phyloP scores from a whole-genome alignment of 2,797 vertebrate species.

The Pantherophis alleghaniensis region DNA sequence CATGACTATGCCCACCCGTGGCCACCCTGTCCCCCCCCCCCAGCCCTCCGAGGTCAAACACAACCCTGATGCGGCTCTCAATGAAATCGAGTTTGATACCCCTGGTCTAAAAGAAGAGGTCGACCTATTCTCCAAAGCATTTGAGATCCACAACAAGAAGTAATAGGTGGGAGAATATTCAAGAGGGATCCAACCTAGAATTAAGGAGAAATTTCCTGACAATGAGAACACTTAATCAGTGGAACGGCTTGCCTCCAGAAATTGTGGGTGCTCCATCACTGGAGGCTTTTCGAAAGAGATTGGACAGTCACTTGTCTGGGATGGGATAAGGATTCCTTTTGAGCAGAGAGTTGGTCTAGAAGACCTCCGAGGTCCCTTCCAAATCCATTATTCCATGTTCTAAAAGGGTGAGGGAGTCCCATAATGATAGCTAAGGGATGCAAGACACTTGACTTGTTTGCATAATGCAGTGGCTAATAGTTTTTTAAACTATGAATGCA shows the following conservation, averaged over 20 bases:
- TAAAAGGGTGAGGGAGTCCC: not conserved
- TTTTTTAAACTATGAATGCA: not conserved
- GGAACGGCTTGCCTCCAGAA: not conserved
- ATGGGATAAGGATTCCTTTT: not conserved
- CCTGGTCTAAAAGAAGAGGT: not conserved
- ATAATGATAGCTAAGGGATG: not conserved
- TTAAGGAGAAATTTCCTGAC: not conserved
- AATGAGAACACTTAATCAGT: no score
- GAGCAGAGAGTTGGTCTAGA: not conserved
- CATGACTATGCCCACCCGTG: no score
- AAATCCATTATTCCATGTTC: not conserved
- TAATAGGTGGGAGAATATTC: not conserved
- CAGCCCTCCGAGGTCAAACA: no score
- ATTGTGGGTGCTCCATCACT: not conserved
- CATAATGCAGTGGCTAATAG: not conserved
- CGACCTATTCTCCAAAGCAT: not conserved
- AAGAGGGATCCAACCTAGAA: not conserved
- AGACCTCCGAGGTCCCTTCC: not conserved
- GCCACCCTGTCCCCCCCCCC: no score
- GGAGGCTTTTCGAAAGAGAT: not conserved
- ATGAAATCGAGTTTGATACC: no score
- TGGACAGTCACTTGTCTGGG: not conserved
- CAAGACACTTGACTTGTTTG: not conserved
- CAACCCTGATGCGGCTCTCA: no score
- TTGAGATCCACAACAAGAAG: not conserved